Evolutionary conservation across 2,113 vertebrate species (phyloP).

Genomic region (Uropsilus gracilis): DNA sequence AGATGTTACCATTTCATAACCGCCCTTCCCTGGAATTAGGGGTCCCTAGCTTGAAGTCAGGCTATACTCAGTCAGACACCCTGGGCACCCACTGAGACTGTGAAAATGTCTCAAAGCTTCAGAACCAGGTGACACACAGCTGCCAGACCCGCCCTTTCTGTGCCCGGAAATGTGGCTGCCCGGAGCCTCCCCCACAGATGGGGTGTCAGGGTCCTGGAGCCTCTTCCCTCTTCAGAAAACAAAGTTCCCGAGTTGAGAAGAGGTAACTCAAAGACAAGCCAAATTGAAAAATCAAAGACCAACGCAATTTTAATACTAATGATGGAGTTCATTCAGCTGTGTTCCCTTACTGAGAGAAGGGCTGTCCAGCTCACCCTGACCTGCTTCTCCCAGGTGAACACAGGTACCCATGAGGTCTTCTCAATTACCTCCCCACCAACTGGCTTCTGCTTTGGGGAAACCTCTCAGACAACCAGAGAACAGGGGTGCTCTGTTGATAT

Average conservation of each 20-base stretch:
- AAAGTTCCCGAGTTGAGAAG: neutral
- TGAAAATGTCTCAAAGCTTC: neutral
- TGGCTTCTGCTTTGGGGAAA: rapidly evolving
- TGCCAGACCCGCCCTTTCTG: rapidly evolving
- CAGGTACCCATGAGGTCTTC: no score
- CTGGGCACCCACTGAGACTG: neutral
- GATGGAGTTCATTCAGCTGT: neutral
- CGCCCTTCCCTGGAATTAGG: neutral
- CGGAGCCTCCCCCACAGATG: no score
- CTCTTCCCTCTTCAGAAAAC: no score
- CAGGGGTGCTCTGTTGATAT: neutral
- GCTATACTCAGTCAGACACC: neutral
- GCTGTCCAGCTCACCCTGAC: neutral
- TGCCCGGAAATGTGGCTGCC: neutral
- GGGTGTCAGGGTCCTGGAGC: neutral
- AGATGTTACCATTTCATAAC: neutral
- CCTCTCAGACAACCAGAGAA: rapidly evolving
- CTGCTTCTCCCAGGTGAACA: neutral
- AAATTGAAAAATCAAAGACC: neutral
- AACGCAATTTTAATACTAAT: neutral
- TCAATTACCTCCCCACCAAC: no score
- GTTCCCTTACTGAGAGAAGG: no score
- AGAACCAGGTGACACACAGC: neutral
- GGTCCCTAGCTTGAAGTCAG: neutral
- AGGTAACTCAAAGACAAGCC: no score